Conservation (phyloP, 2,113 vertebrate genomes). For the Acrocephalus arundinaceus region DNA sequence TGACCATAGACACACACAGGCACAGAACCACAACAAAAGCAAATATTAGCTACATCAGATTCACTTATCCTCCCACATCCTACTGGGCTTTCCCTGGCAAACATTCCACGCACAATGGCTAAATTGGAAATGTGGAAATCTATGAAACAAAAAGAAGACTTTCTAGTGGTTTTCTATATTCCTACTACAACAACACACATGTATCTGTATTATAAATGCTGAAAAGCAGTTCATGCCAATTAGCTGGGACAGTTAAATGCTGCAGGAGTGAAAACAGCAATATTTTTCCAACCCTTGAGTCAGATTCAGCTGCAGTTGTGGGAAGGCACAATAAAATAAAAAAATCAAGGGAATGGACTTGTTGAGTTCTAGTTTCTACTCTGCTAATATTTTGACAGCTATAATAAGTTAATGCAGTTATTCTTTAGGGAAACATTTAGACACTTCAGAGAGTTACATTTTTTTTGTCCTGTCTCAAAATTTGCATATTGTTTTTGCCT, state of each 20-base stretch:
- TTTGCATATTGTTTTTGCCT: background rate
- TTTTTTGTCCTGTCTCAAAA: background rate
- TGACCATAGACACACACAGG: background rate
- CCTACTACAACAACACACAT: background rate
- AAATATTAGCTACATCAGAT: background rate
- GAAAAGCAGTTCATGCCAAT: background rate
- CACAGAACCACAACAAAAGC: background rate
- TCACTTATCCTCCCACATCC: background rate
- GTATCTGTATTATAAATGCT: background rate
- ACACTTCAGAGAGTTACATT: background rate
- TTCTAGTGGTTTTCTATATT: background rate
- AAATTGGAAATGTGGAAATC: background rate
- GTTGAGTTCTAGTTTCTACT: background rate
- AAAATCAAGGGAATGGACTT: background rate
- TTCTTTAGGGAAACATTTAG: background rate
- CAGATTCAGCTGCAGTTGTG: background rate
- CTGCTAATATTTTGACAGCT: background rate
- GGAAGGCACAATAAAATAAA: conserved; percentile 5
- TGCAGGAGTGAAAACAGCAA: background rate
- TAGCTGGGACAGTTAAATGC: background rate
- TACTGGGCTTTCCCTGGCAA: background rate
- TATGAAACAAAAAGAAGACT: background rate
- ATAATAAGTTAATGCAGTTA: background rate
- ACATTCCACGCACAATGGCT: background rate
- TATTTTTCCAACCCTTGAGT: background rate